Evolutionary conservation across 2,797 vertebrate genomes (phyloP).

Genomic region (Mycteria americana): DNA sequence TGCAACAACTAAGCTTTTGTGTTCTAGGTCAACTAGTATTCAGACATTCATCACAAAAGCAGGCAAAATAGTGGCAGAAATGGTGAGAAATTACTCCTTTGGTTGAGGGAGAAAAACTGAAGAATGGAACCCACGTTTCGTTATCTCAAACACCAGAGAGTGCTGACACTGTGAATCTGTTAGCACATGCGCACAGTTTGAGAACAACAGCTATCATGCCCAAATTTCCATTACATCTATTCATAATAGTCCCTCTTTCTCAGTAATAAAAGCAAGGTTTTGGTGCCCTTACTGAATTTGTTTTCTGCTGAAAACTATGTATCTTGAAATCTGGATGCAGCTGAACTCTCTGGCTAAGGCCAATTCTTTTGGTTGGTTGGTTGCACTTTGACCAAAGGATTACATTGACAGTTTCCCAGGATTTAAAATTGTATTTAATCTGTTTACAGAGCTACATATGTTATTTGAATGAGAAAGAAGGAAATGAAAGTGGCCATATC

Average conservation of each 20-base stretch:
- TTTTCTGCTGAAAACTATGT: not conserved
- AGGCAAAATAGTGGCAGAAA: slow-evolving; percentile 7
- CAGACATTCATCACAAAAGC: not conserved
- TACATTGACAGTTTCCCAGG: not conserved
- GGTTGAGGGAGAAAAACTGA: not conserved
- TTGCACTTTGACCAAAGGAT: slow-evolving; percentile 7
- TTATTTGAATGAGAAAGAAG: not conserved
- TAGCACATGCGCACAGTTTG: not conserved
- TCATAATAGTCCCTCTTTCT: not conserved
- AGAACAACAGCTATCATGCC: not conserved
- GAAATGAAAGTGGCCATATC: slow-evolving; percentile 1
- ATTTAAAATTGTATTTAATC: not conserved
- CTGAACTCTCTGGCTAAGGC: not conserved
- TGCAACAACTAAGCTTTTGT: not conserved
- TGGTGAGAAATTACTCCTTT: slow-evolving; percentile 7
- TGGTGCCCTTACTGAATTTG: not conserved
- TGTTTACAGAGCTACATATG: not conserved
- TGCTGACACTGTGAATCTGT: not conserved
- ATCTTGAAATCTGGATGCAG: not conserved
- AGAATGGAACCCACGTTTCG: not conserved
- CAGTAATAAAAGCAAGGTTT: not conserved
- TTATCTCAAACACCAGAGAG: not conserved
- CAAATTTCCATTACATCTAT: not conserved
- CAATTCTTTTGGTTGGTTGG: not conserved
- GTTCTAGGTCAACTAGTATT: not conserved